phyloP scores from a whole-genome alignment of 2,113 vertebrate species.

The Odobenus rosmarus region DNA sequence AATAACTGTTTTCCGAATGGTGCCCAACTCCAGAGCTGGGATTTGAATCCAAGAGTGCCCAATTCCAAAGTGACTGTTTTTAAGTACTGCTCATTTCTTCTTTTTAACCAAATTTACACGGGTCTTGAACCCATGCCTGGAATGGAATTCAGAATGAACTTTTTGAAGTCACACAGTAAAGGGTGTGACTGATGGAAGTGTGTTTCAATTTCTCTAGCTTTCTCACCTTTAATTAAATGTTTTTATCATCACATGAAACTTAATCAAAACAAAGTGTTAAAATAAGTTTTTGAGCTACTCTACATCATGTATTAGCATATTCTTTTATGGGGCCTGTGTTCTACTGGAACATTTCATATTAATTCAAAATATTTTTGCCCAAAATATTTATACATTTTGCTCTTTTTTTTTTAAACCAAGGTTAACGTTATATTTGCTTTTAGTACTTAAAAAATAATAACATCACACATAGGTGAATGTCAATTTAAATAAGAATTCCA shows the following conservation, averaged over 20 bases:
- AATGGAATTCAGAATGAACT: neutral
- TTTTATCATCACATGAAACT: neutral
- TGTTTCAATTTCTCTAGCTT: neutral
- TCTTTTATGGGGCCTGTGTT: neutral
- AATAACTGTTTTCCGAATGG: neutral
- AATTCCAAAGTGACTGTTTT: neutral
- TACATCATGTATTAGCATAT: neutral
- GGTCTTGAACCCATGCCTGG: neutral
- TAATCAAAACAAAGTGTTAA: neutral
- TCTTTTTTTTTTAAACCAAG: neutral
- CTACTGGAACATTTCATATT: constrained; percentile 11
- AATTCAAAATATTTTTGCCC: neutral
- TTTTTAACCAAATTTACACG: neutral
- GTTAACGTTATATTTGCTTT: neutral
- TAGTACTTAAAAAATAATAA: neutral
- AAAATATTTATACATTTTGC: neutral
- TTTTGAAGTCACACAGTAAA: neutral
- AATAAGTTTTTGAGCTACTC: neutral
- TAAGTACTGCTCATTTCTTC: neutral
- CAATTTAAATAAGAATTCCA: neutral
- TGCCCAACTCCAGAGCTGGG: neutral
- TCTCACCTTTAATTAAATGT: neutral
- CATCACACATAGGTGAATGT: neutral
- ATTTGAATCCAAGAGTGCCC: neutral
- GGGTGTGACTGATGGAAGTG: neutral